Base-by-base conservation (phyloP, 2,888 invertebrate genomes). In the Unio delphinus region DNA sequence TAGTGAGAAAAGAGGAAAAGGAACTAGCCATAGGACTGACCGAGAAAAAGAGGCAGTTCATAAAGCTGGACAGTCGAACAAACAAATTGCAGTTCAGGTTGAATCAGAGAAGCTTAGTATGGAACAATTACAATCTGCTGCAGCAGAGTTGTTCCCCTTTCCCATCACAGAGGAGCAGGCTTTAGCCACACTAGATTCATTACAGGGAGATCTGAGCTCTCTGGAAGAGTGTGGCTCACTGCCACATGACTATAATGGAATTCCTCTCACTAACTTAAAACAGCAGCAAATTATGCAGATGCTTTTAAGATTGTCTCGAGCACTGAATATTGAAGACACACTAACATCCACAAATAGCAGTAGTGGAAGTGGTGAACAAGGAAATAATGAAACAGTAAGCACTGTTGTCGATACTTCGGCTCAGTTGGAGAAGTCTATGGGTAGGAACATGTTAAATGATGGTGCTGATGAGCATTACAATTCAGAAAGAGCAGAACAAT, bases 211-310 rank as follows among this genome's bases (percentile, higher is more conserved):
- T 60, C 83, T 84, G 67, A 76, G 80, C 34, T 85, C 85, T 8
- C 61, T 86, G 55, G 85, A 84, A 67, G 83, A 83, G 54, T 71
- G 69, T 45, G 79, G 78, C 58, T 79, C 83, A 15, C 70, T 87
- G 45, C 87, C 87, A 55, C 79, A 77, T 45, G 83, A 85, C 64
- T 84, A 85, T 65, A 81, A 79, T 76, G 87, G 87, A 17, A 77
- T 86, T 59, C 83, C 83, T 23, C 69, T 86, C 61, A 86, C 83
- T 17, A 84, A 85, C 34, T 69, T 79, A 23, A 80, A 80, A 72
- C 83, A 87, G 69, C 83, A 87, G 70, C 84, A 87, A 61, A 87
- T 87, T 55, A 83, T 83, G 58, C 85, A 83, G 23, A 76, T 79
- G 70, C 74, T 87, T 30, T 80, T 81, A 58, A 82, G 82, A 62